Conservation (phyloP, 2,888 invertebrate genomes). For the Chrysolina haemoptera region DNA sequence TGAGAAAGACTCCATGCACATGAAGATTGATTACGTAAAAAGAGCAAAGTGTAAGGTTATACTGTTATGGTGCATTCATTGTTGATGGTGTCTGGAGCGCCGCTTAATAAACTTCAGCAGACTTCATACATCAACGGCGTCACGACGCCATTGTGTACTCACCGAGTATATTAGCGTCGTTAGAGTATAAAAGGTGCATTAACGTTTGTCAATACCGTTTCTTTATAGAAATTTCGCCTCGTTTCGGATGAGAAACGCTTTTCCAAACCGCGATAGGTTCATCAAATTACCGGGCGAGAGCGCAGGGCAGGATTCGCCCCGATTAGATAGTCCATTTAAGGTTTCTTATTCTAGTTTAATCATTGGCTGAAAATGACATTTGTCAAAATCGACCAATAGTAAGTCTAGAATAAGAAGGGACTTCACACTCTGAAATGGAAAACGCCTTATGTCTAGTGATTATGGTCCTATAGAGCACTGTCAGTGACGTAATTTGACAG, state of each 20-base stretch:
- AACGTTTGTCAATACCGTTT: constrained; percentile 48
- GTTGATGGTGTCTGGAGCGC: constrained; percentile 54
- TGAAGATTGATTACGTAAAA: constrained; percentile 58
- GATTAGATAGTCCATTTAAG: no score
- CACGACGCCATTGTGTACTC: constrained; percentile 54
- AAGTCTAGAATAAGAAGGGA: no score
- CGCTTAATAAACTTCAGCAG: constrained; percentile 56
- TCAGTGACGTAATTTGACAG: no score
- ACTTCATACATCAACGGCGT: constrained; percentile 55
- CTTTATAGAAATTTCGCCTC: constrained; percentile 29
- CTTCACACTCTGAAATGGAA: no score
- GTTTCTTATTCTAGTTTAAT: no score
- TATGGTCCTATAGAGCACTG: no score
- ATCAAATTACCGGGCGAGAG: not conserved
- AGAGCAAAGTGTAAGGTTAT: constrained; percentile 48
- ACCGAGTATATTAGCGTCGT: constrained; percentile 52
- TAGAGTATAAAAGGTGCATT: constrained; percentile 54
- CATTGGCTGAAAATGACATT: no score
- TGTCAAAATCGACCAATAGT: no score
- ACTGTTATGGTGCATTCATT: constrained; percentile 47
- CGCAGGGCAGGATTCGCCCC: not conserved
- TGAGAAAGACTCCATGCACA: constrained; percentile 51
- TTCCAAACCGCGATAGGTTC: not conserved
- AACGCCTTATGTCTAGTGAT: no score
- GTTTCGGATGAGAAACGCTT: not conserved